Percentiles rank a stretch among this genome's conserved stretches.
Conservation (phyloP, 2,113 vertebrate genomes). For the Chlamydotis undulata region DNA sequence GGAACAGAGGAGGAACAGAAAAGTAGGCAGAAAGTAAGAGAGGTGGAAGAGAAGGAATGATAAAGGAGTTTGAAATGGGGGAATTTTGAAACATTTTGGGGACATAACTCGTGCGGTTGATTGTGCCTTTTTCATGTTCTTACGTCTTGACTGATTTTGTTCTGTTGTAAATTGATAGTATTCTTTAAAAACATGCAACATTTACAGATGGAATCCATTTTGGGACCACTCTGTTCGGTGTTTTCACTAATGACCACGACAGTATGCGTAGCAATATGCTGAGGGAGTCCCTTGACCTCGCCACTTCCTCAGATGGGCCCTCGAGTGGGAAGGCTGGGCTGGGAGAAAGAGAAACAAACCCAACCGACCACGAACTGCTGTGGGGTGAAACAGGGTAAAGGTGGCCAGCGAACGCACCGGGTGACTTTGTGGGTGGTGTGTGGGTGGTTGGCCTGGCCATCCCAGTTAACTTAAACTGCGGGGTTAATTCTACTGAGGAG, state of each 20-base stretch:
- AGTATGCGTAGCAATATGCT: neutral
- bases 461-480: neutral
- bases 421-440: too few relatives aligned
- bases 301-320: accelerated
- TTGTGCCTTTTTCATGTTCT: neutral
- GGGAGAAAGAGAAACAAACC: neutral
- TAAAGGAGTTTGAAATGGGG: neutral
- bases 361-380: neutral
- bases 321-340: accelerated
- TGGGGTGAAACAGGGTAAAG: neutral
- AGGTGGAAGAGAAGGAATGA: neutral
- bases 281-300: neutral
- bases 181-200: neutral
- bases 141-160: neutral
- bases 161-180: neutral
- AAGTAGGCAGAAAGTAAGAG: neutral
- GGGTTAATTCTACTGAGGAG: neutral
- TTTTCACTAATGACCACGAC: neutral
- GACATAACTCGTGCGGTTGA: accelerated
- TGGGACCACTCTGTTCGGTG: neutral
- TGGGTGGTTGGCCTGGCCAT: neutral
- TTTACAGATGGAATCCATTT: neutral
- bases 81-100: neutral
- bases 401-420: accelerated
- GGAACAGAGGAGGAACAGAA: neutral